Percentiles rank a stretch among this genome's conserved stretches.
Evolutionary conservation across 2,888 invertebrate genomes (phyloP).

Genomic region (Monoplex corrugatus): DNA sequence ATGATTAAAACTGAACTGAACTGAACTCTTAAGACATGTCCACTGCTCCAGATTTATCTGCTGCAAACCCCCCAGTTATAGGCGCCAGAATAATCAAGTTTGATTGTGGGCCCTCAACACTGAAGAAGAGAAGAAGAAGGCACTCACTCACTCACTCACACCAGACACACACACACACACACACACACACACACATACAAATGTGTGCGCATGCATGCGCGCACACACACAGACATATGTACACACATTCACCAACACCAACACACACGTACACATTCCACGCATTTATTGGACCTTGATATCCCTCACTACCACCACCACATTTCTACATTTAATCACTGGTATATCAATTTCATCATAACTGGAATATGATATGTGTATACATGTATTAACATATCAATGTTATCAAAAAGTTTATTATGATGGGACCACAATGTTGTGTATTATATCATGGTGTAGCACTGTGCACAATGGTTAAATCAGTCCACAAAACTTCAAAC

Average conservation of each 20-base stretch:
- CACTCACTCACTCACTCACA: background rate
- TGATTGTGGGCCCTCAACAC: background rate
- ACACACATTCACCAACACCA: background rate
- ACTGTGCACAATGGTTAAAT: no score
- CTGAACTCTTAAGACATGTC: background rate
- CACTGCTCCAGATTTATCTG: no score
- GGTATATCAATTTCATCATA: background rate
- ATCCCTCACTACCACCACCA: background rate
- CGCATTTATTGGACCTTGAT: background rate
- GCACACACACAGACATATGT: background rate
- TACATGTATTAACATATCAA: background rate
- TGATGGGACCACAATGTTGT: no score
- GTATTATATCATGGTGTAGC: no score
- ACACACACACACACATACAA: slow-evolving; percentile 26
- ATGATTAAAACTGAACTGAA: background rate
- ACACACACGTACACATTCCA: background rate
- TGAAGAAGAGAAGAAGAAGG: background rate
- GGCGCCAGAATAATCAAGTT: background rate
- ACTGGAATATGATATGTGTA: background rate
- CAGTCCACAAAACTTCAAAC: background rate
- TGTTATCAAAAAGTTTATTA: background rate
- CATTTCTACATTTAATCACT: background rate
- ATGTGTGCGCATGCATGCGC: background rate
- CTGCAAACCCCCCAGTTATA: no score
- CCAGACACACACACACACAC: background rate